Conservation (phyloP, 2,888 invertebrate genomes). For the Drosophila incognita region DNA sequence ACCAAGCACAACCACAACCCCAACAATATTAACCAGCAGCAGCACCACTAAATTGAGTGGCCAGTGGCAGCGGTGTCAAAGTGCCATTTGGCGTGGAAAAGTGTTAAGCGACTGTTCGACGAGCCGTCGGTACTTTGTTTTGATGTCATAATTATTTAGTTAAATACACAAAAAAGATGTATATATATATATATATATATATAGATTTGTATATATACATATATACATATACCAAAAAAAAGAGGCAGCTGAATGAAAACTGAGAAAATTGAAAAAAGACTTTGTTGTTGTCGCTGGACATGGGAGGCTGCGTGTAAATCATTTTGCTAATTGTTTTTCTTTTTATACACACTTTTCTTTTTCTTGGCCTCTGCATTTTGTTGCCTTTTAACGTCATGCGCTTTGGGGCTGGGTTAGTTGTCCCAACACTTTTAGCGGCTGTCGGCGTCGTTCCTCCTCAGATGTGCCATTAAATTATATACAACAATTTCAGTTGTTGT, state of each 20-base stretch:
- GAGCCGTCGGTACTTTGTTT: constrained; percentile 68
- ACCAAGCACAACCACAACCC: not conserved
- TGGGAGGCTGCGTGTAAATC: constrained; percentile 79
- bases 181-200: not conserved
- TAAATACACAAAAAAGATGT: constrained; percentile 57
- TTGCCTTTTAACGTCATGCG: constrained; percentile 46
- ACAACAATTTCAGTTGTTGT: constrained; percentile 42
- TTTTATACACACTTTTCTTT: constrained; percentile 45
- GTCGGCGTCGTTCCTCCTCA: constrained; percentile 34
- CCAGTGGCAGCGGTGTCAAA: constrained; percentile 49
- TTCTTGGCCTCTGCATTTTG: constrained; percentile 33
- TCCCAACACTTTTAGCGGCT: constrained; percentile 33
- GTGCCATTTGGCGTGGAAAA: constrained; percentile 47
- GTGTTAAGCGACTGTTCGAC: constrained; percentile 66
- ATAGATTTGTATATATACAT: not conserved
- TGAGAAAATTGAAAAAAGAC: constrained; percentile 51
- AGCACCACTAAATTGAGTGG: constrained; percentile 17
- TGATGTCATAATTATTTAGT: constrained; percentile 80
- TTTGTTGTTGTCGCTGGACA: constrained; percentile 49
- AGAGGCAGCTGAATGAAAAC: constrained; percentile 42
- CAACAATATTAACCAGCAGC: constrained; percentile 7
- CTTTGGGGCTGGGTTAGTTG: constrained; percentile 22
- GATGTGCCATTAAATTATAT: constrained; percentile 77
- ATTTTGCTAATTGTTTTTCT: constrained; percentile 76
- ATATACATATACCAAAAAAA: not conserved